Evolutionary conservation across 2,888 invertebrate species (phyloP), one percentile per base, ranked within the genome.

Genomic region (Fissipunctia ypsillon): DNA sequence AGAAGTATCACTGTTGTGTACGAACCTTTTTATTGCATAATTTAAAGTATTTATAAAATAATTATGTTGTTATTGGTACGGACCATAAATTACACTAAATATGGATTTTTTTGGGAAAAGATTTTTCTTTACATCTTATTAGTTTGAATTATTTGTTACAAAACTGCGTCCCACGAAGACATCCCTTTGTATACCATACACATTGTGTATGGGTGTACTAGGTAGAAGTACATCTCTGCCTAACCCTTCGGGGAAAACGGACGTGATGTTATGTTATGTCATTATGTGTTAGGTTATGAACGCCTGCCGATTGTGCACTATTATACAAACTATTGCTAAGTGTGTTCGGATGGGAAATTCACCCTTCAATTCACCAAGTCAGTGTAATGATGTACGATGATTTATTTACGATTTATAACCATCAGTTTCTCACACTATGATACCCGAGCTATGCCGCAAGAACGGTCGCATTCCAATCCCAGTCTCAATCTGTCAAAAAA

Each of bases 31-130:
- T 56, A 25, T 56, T 16, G 31, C 25, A 14, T 28, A 56, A 48
- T 48, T 73, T 65, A 31, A 22, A 63, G 38, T 16, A 3, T 31
- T 2, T 3, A 31, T 4, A 31, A 31, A 3, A 31, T 31, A 31
- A 31, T n/a, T n/a, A 45, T 45, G 43, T 43, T 60, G 50, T 38
- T 74, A 54, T 45, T 31, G 28, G 28, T 71, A 45, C n/a, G 2
- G 2, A 43, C 68, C 25, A 68, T 4, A 66, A 52, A 59, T 43
- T 41, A 25, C 10, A 31, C 31, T 25, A 10, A 41, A 22, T 35
- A 31, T 22, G 16, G n/a, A 19, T n/a, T 19, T 16, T 50, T n/a
- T n/a, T 10, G 3, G 7, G n/a, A n/a, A n/a, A n/a, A n/a, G n/a
- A n/a, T 35, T 35, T 35, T 35, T 35, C 3, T 19, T 60, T 60